Evolutionary conservation across 2,888 invertebrate species (phyloP), one percentile per base, ranked within the genome.

Genomic region (Brassicogethes aeneus): DNA sequence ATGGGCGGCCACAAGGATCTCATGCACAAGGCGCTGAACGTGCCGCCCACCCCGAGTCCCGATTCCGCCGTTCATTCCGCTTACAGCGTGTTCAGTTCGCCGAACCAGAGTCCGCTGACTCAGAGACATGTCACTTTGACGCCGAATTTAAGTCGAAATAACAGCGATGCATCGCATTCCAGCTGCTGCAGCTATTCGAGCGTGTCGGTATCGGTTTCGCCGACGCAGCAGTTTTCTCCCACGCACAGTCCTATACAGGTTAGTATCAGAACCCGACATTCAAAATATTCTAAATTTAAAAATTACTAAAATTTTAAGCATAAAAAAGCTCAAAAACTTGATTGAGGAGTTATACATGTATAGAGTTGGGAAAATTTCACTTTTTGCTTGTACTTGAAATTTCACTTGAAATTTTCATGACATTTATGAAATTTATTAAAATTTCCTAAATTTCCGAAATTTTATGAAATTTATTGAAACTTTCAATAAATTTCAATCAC

Each of bases 51-150:
- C 54, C 88, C 89, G 43, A 89, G 88, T 58, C 89, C 89, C 1
- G 90, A 90, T 66, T 88, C 88, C 14, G 90, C 90, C 50, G 85
- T 90, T 51, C 90, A 90, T 70, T 89, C 89, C 57, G 87, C 86
- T 61, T 91, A 90, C 59, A 81, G 81, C 54, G 82, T 82, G 10
- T 82, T 82, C 69, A 81, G 83, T 68, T 89, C 89, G 52, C 90
- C 91, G 3, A 88, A 86, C 39, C 89, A 90, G 53, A 86, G 86
- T 55, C 91, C 90, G 1, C 77, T 89, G 38, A 88, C 89, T 30
- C 84, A 87, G 16, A 76, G 91, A 1, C 91, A 90, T 66, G 76
- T 82, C 44, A 79, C 79, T 38, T 78, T 86, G 56, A 88, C 88
- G 39, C 89, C 89, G 30, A 88, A 87, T 8, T 70, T 91, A 45